Evolutionary conservation across 2,113 vertebrate species (phyloP), one percentile per base, ranked within the genome.

Genomic region (Macroglossus sobrinus): DNA sequence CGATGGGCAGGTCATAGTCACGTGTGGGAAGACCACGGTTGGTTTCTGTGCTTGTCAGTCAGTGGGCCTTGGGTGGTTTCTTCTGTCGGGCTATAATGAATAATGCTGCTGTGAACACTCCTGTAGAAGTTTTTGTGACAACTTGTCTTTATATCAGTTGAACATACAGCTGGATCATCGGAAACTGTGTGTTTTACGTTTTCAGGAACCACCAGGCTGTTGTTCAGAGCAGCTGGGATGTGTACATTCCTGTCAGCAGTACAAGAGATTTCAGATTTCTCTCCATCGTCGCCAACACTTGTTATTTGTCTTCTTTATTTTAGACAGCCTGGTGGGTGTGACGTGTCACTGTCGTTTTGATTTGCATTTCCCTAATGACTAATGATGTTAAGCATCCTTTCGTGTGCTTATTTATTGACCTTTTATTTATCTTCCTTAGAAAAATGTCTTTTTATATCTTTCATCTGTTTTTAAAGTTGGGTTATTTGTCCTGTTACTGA

Each of bases 1-100:
- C 43, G 33, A 35, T 13, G 85, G 57, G 74, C 18, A 30, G 21
- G 38, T 79, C 55, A 9, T 33, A 13, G 14, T n/a, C 53, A 19
- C 16, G 4, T n/a, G 2, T n/a, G 12, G 40, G 22, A 1, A 35
- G 6, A 2, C 35, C 8, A 4, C 5, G 1, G 63, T 69, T 45
- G 79, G 30, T 71, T 66, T 35, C 26, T 24, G 4, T 2, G 2
- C 19, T 53, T 7, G 11, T 35, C 7, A 12, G 55, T 14, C 35
- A 71, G 8, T 10, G 38, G 72, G 38, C 16, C 21, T 14, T 53
- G 53, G 18, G 33, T 30, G 35, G 38, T 78, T 21, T 38, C 19
- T n/a, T 15, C 79, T 43, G 69, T 43, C 6, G 0, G 64, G 38
- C 4, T 72, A 19, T 53, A 55, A 13, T 61, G 68, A 63, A 45